Conservation (phyloP, 2,113 vertebrate species). For the Eira barbara region DNA sequence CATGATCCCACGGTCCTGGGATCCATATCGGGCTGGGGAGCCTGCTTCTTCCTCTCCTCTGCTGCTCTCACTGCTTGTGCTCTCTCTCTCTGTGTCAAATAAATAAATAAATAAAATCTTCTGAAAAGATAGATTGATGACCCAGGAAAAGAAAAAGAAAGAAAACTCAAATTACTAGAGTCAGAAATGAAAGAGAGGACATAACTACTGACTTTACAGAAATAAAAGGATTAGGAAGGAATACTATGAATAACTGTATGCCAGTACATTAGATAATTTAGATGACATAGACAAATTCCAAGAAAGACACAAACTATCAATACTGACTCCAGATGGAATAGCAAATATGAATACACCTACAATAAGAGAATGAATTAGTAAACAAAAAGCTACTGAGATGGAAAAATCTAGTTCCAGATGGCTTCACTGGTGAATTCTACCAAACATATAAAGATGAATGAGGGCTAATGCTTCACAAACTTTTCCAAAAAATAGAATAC, state of each 20-base stretch:
- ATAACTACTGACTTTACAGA: background rate
- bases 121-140: background rate
- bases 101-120: too few species aligned
- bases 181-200: background rate
- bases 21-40: too few species aligned
- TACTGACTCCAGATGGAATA: background rate
- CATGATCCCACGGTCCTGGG: too few species aligned
- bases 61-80: too few species aligned
- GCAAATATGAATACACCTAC: background rate
- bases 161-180: background rate
- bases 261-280: background rate
- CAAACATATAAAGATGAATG: background rate
- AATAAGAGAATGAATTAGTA: background rate
- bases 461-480: background rate
- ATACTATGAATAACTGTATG: background rate
- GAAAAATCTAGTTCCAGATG: background rate
- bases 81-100: too few species aligned
- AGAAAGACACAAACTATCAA: constrained; percentile 2
- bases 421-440: background rate
- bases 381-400: background rate
- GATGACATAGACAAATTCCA: background rate
- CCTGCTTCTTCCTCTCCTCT: too few species aligned
- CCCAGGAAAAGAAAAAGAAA: background rate
- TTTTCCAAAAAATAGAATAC: background rate
- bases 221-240: background rate